A percentile compares a stretch with the other conserved stretches of the same genome.
Evolutionary conservation across 2,797 vertebrate species (phyloP).

Genomic region (Pachyuromys duprasi): DNA sequence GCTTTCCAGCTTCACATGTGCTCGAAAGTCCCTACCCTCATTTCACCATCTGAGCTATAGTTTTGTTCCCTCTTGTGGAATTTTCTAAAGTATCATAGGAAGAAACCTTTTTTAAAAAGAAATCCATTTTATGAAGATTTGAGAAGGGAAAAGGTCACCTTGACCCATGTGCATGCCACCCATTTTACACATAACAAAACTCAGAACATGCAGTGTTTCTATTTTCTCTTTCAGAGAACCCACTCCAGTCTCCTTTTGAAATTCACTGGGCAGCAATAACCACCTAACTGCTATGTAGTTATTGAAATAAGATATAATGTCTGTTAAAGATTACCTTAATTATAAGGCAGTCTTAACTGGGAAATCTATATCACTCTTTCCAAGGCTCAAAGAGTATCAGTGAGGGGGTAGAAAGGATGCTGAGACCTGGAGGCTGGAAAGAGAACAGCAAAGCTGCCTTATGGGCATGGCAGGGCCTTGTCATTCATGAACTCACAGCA

Average conservation of each 20-base stretch:
- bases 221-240: background rate
- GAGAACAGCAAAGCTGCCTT: background rate
- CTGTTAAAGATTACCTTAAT: slow-evolving; percentile 69
- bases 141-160: background rate
- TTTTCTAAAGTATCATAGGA: background rate
- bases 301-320: slow-evolving; percentile 65
- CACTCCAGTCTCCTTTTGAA: background rate
- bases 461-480: background rate
- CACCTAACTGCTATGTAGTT: slow-evolving; percentile 68
- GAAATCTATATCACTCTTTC: background rate
- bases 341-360: background rate
- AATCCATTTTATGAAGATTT: background rate
- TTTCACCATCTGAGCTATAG: background rate
- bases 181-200: background rate
- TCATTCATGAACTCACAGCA: background rate
- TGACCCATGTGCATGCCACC: too few relatives aligned
- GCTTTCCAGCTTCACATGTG: background rate
- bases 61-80: background rate
- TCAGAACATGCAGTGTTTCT: background rate
- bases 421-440: background rate
- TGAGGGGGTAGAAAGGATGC: background rate
- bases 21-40: background rate
- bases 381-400: background rate
- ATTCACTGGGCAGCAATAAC: slow-evolving; percentile 45
- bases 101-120: background rate